Conservation (phyloP, 92 coral and sea anemone genomes). For the Palythoa heliodiscus region DNA sequence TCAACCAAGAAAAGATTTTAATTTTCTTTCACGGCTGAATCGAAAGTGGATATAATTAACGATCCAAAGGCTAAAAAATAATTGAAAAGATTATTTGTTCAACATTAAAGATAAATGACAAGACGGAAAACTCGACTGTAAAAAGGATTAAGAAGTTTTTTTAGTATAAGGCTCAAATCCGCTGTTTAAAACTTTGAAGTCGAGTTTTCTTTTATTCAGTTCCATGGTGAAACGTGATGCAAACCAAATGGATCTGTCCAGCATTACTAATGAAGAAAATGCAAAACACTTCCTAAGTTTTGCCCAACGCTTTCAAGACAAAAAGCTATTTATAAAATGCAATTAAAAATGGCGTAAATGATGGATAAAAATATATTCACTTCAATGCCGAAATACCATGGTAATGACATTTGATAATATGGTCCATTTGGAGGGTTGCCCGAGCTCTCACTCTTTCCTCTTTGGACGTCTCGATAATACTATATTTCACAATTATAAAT, state of each 20-base stretch:
- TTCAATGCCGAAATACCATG: conserved; percentile 11
- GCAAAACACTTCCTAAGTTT: conserved; percentile 61
- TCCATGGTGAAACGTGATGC: neutral
- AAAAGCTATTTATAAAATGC: conserved; percentile 72
- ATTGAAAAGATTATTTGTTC: conserved; percentile 32
- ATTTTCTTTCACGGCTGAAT: conserved; percentile 30
- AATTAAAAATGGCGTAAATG: conserved; percentile 60
- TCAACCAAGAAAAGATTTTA: conserved; percentile 35
- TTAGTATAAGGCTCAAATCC: neutral
- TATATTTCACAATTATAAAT: conserved; percentile 19
- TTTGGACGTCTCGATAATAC: conserved; percentile 14
- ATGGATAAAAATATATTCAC: conserved; percentile 1
- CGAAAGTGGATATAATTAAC: conserved; percentile 38
- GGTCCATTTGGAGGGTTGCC: neutral
- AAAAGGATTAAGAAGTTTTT: neutral
- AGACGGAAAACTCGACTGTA: neutral
- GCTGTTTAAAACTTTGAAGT: neutral
- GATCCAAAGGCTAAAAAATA: conserved; percentile 26
- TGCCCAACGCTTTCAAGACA: conserved; percentile 52
- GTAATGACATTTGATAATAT: conserved; percentile 1
- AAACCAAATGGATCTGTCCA: conserved; percentile 5
- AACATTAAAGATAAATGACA: conserved; percentile 33
- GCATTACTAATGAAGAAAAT: conserved; percentile 49
- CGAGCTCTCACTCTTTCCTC: neutral
- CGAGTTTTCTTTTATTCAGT: neutral